Percentiles rank a stretch among this genome's conserved stretches.
These are phyloP conservation scores for Frankliniella intonsa DNA, from an alignment of 2,888 invertebrate species.

Conservation along the genomic window DNA sequence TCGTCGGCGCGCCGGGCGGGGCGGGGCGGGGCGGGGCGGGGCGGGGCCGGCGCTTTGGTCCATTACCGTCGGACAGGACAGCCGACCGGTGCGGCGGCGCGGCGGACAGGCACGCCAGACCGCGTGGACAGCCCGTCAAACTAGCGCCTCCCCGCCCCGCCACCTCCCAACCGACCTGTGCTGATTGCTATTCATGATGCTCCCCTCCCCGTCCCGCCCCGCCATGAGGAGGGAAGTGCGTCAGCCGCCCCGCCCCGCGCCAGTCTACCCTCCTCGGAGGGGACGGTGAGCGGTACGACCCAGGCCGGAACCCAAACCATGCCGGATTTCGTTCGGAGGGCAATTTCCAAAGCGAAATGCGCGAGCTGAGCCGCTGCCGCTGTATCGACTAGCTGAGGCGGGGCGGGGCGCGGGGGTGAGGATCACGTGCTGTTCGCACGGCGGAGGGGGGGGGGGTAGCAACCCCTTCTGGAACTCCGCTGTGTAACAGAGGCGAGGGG, in stretches of 20 bases:
- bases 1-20: too few relatives aligned
- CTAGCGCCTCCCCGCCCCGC: background rate
- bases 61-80: background rate
- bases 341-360: background rate
- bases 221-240: background rate
- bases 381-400: too few relatives aligned
- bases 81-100: too few relatives aligned
- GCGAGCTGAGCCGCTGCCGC: too few relatives aligned
- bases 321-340: background rate
- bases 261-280: background rate
- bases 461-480: too few relatives aligned
- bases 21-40: too few relatives aligned
- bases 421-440: too few relatives aligned
- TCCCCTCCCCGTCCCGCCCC: background rate
- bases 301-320: background rate
- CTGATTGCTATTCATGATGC: slow-evolving; percentile 11
- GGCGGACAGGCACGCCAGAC: background rate
- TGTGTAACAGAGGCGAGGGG: too few relatives aligned
- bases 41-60: background rate
- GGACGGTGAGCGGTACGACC: too few relatives aligned
- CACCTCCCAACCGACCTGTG: background rate
- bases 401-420: too few relatives aligned
- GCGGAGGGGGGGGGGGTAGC: too few relatives aligned
- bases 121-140: background rate
- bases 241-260: background rate